Conservation (phyloP, 2,888 invertebrate species). For the Selenia dentaria region DNA sequence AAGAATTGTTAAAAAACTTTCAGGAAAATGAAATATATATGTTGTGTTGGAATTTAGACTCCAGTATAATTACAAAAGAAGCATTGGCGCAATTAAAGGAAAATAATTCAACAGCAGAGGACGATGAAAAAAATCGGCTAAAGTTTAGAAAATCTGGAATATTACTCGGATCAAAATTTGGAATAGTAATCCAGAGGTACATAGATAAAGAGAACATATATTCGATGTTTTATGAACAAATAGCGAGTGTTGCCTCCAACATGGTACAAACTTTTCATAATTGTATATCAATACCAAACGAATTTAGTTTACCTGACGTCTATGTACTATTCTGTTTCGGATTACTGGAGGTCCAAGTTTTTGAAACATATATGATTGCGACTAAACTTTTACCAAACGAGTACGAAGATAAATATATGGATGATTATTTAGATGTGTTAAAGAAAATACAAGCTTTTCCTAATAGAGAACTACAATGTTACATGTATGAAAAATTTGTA, state of each 20-base stretch:
- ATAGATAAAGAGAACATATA: slow-evolving; percentile 14
- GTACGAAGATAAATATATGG: slow-evolving; percentile 5
- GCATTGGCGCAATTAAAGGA: slow-evolving; percentile 4
- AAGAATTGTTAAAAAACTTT: slow-evolving; percentile 12
- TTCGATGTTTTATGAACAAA: slow-evolving; percentile 10
- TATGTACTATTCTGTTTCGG: slow-evolving; percentile 9
- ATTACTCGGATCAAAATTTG: slow-evolving; percentile 12
- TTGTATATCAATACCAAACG: background rate
- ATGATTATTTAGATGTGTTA: slow-evolving; percentile 11
- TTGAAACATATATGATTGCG: slow-evolving; percentile 16
- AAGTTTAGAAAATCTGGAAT: slow-evolving; percentile 1
- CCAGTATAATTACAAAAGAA: slow-evolving; percentile 14
- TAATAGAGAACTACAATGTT: slow-evolving; percentile 20
- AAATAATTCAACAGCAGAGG: background rate
- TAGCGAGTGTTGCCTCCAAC: background rate
- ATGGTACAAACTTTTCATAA: background rate
- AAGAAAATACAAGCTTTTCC: slow-evolving; percentile 9
- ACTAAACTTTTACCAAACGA: slow-evolving; percentile 15
- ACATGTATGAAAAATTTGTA: slow-evolving; percentile 21
- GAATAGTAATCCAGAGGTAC: slow-evolving; percentile 10
- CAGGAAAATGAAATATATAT: slow-evolving; percentile 19
- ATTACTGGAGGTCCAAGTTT: slow-evolving; percentile 8
- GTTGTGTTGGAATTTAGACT: slow-evolving; percentile 9
- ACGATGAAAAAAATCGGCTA: slow-evolving; percentile 1
- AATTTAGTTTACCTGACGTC: background rate